Evolutionary conservation across 2,113 vertebrate species (phyloP), one percentile per base, ranked within the genome.

Genomic region (Piaya cayana): DNA sequence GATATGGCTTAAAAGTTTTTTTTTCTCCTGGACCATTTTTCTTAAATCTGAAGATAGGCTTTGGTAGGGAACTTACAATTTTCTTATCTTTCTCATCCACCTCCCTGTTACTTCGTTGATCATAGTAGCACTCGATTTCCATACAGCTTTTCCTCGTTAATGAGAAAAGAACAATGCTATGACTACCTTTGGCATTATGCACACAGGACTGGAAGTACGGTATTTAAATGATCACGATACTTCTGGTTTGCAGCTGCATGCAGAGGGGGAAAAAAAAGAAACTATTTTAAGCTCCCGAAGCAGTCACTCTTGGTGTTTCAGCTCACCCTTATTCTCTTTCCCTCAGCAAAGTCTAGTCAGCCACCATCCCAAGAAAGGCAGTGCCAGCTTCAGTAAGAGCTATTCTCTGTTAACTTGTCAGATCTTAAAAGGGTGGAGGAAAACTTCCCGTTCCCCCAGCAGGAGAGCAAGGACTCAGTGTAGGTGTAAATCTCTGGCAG

Each of bases 401-500:
- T 64, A 63, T 81, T 93, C 81, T 92, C 90, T 68, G 49, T 64
- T 88, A 91, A 93, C 86, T 86, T 91, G 94, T 95, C 95, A 95
- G 89, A 91, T 92, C 92, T 95, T 92, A 69, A 88, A 88, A 95
- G 97, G 94, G 75, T 1, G 80, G 56, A 95, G 70, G 95, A 97
- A 93, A 96, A 72, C 93, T 77, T 96, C 96, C 76, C 74, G 81
- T 92, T 91, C 67, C 96, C 95, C 63, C 96, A 82, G 96, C 96
- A 94, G 97, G 96, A 93, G 89, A 85, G 87, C 59, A 62, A 92
- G 86, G 85, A 90, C 62, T 88, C 88, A 82, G 86, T 58, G 88
- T 93, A 93, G 97, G 96, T 97, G 96, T 96, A 97, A 97, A 94
- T 97, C 96, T 97, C 93, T 94, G 94, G 93, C 97, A 97, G 97